Percentiles rank a stretch among this genome's conserved stretches.
phyloP scores from a whole-genome alignment of 2,888 invertebrate species.

The Ectemnius cavifrons region DNA sequence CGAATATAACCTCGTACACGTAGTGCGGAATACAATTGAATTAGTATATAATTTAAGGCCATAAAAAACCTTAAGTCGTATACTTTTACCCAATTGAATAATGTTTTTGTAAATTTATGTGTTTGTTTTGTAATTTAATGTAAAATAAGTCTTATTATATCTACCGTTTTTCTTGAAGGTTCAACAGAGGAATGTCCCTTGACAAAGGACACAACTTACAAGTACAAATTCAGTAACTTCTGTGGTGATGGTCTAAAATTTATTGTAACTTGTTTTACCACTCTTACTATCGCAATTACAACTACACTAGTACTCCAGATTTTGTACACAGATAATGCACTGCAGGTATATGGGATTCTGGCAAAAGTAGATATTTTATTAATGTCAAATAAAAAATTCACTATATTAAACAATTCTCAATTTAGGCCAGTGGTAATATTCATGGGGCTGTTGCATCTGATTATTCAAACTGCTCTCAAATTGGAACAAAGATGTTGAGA shows the following conservation, averaged over 20 bases:
- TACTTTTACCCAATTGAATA: no score
- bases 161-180: conserved; percentile 23
- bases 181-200: conserved; percentile 72
- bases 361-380: not conserved
- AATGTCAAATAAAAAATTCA: not conserved
- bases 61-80: no score
- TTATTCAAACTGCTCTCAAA: conserved; percentile 84
- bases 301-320: conserved; percentile 86
- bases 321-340: conserved; percentile 83
- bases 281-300: conserved; percentile 84
- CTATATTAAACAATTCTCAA: not conserved
- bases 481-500: conserved; percentile 84
- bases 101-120: not conserved
- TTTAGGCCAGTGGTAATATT: conserved; percentile 53
- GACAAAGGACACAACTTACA: conserved; percentile 65
- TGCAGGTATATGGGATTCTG: conserved; percentile 79
- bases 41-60: conserved; percentile 1
- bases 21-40: conserved; percentile 13
- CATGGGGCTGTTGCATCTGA: conserved; percentile 89
- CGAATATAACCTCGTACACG: not conserved
- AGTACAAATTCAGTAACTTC: conserved; percentile 61
- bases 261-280: conserved; percentile 83
- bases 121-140: no score
- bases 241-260: conserved; percentile 82
- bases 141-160: not conserved